Conservation (phyloP, 2,888 invertebrate genomes). For the Heliconius erato region DNA sequence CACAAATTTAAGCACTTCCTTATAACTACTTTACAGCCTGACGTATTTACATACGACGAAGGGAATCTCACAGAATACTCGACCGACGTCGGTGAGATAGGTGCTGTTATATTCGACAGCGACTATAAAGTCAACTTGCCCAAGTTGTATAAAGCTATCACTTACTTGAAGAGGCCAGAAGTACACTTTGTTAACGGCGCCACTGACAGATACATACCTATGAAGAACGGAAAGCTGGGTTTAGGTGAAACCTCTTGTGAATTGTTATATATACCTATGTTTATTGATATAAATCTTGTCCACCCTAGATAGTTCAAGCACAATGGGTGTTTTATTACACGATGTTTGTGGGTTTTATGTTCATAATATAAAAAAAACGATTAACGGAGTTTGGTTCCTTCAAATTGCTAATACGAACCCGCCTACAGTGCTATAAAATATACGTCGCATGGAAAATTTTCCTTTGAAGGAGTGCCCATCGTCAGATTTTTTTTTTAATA, state of each 20-base stretch:
- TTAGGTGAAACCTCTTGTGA: slow-evolving; percentile 66
- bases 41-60: slow-evolving; percentile 61
- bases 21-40: slow-evolving; percentile 65
- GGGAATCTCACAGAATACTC: slow-evolving; percentile 65
- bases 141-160: slow-evolving; percentile 79
- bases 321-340: background rate
- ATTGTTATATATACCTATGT: slow-evolving; percentile 8
- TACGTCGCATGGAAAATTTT: too few species aligned
- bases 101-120: slow-evolving; percentile 86
- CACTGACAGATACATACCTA: slow-evolving; percentile 74
- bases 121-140: slow-evolving; percentile 81
- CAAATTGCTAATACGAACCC: too few species aligned
- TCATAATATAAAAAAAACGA: too few species aligned
- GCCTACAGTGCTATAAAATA: too few species aligned
- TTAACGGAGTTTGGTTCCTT: too few species aligned
- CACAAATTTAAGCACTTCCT: background rate
- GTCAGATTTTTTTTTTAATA: too few species aligned
- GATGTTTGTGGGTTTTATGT: too few species aligned
- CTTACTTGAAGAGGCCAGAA: slow-evolving; percentile 80
- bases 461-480: too few species aligned
- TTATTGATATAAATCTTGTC: background rate
- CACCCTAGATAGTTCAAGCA: background rate
- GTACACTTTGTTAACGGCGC: slow-evolving; percentile 83
- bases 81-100: slow-evolving; percentile 76
- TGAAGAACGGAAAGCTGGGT: slow-evolving; percentile 63